Conservation (phyloP, 35 echinoderm and acorn worm species). For the Diadema setosum region DNA sequence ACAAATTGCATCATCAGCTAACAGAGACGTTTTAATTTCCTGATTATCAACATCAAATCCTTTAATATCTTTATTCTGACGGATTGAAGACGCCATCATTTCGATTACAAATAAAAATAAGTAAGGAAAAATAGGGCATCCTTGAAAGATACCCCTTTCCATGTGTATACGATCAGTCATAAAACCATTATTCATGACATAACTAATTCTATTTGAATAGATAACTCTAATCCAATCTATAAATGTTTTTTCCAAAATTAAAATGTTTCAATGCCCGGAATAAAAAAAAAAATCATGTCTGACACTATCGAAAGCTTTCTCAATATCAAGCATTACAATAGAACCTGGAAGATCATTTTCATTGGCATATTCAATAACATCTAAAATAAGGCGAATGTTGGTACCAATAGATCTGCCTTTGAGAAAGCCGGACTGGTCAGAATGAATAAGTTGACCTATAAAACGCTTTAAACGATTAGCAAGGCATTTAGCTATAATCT, state of each 20-base stretch:
- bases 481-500: not conserved
- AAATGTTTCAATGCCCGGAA: not conserved
- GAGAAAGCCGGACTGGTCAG: no score
- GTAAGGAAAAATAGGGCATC: not conserved
- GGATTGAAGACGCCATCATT: not conserved
- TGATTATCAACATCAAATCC: not conserved
- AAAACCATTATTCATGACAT: conserved; percentile 21
- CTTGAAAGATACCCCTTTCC: conserved; percentile 11
- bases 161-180: not conserved
- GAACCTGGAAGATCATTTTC: no score
- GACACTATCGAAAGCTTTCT: no score
- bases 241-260: conserved; percentile 6
- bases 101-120: not conserved
- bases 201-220: not conserved
- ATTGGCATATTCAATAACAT: no score
- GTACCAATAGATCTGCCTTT: no score
- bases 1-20: conserved; percentile 13
- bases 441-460: not conserved
- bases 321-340: no score
- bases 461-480: conserved; percentile 1
- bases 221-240: not conserved
- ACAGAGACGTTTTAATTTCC: not conserved
- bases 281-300: not conserved
- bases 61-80: not conserved
- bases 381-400: no score